Percentiles rank a stretch among this genome's conserved stretches.
phyloP scores from a whole-genome alignment of 2,113 vertebrate species.

The Tangachromis dhanisi region DNA sequence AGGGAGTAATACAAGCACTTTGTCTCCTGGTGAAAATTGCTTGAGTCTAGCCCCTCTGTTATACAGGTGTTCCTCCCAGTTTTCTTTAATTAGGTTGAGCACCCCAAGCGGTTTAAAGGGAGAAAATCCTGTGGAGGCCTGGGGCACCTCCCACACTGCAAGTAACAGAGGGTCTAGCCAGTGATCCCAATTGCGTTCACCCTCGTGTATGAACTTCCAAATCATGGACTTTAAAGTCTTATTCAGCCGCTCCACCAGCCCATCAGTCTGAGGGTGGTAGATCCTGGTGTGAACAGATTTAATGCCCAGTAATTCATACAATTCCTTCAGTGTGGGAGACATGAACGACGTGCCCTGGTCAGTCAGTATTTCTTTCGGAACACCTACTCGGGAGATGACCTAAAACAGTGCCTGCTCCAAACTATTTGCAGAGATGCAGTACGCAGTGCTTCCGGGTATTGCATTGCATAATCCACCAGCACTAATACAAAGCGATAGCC shows the following conservation, averaged over 20 bases:
- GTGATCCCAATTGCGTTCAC: not conserved
- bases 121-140: not conserved
- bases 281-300: not conserved
- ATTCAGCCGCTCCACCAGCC: not conserved
- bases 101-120: fast-evolving
- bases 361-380: not conserved
- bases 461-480: not conserved
- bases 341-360: not conserved
- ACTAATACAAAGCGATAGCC: not conserved
- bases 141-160: not conserved
- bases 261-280: not conserved
- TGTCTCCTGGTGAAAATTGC: not conserved
- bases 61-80: not conserved
- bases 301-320: not conserved
- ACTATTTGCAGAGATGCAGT: not conserved
- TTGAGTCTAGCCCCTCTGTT: not conserved
- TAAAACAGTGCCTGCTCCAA: not conserved
- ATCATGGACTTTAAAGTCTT: not conserved
- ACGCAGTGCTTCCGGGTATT: not conserved
- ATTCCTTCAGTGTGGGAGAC: not conserved
- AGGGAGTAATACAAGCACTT: not conserved
- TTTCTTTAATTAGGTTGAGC: not conserved
- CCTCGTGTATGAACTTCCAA: not conserved
- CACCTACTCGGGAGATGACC: not conserved
- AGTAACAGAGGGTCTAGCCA: not conserved